Evolutionary conservation across 2,113 vertebrate genomes (phyloP), one percentile per base, ranked within the genome.

Genomic region (Chauna torquata): DNA sequence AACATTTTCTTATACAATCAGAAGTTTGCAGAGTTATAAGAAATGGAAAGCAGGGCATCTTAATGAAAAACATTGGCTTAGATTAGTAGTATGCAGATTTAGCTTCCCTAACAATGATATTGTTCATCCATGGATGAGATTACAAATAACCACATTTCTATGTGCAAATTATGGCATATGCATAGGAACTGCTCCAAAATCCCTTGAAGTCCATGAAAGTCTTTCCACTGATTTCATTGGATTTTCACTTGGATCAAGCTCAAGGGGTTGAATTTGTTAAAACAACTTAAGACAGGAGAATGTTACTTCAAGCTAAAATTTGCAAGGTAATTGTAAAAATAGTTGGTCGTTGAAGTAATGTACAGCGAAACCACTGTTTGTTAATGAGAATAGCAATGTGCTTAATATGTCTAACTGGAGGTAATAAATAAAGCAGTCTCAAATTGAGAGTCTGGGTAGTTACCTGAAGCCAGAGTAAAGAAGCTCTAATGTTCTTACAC

Each of bases 361-460:
- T 50, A 32, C 47, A 90, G 86, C 59, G 88, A 96, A 95, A 92
- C 84, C 90, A 93, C 88, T 89, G 64, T 79, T 96, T 86, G 85
- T 87, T 94, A 95, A 95, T 94, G 79, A 91, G 94, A 93, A 95
- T 62, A 88, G 88, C 83, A 91, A 66, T 75, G 78, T 55, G 16
- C 74, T 97, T 95, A 96, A 92, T 91, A 90, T 94, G 95, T 97
- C 96, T 97, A 88, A 92, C 62, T 92, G 88, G 64, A 92, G 82
- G 88, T 88, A 82, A 82, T 93, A 96, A 97, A 96, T 70, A 79
- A 93, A 92, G 94, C 61, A 55, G 58, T 68, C 85, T 95, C 86
- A 94, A 38, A 86, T 85, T 90, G 62, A 94, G 57, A 65, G 77
- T 83, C 86, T 83, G 79, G 24, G 47, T n/a, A 90, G 75, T 72